Percentiles rank a stretch among this genome's conserved stretches.
Conservation (phyloP, 1,140 invertebrate species). For the Heliconius hewitsoni region DNA sequence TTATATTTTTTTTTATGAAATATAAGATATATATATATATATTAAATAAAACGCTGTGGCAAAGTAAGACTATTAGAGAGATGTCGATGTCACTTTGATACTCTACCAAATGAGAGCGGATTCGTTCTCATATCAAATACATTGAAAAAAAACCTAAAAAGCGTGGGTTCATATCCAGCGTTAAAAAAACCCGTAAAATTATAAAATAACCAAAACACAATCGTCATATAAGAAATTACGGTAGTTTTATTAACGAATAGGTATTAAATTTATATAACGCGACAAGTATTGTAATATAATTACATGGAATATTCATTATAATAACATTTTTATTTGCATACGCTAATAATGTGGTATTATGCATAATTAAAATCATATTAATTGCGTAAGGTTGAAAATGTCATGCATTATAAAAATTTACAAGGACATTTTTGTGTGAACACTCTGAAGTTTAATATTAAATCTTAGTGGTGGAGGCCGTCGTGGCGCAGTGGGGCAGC, state of each 20-base stretch:
- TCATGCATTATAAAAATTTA: constrained; percentile 2
- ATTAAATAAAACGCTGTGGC: background rate
- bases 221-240: background rate
- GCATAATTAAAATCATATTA: constrained; percentile 10
- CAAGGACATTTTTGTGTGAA: background rate
- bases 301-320: constrained; percentile 9
- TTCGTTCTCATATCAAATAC: too few species aligned
- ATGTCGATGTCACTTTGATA: too few species aligned
- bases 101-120: too few species aligned
- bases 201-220: background rate
- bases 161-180: too few species aligned
- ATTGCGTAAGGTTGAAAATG: background rate
- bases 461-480: too few species aligned
- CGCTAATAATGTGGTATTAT: constrained; percentile 6
- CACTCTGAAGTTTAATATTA: background rate
- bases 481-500: too few species aligned
- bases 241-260: constrained; percentile 1
- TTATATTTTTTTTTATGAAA: background rate
- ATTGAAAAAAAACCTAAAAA: too few species aligned
- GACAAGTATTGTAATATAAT: constrained; percentile 5
- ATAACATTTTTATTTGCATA: constrained; percentile 15
- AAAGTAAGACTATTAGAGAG: background rate
- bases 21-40: background rate
- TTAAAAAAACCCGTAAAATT: too few species aligned
- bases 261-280: background rate